phyloP scores from a whole-genome alignment of 2,888 invertebrate genomes.

The Hesperia comma region DNA sequence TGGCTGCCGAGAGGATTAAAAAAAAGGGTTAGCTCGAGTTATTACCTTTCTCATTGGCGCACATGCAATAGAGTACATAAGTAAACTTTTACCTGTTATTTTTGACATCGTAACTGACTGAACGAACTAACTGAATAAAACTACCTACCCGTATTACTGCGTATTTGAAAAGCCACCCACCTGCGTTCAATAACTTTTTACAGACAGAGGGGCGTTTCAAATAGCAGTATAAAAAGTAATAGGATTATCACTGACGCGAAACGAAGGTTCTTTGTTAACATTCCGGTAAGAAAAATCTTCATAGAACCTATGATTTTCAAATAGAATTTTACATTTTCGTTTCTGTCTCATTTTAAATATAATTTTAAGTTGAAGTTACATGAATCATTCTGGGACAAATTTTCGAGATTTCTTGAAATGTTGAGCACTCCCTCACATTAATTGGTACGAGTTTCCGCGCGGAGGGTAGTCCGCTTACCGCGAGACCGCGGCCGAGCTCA shows the following conservation, averaged over 20 bases:
- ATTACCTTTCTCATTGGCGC: too few species aligned
- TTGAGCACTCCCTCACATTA: constrained; percentile 18
- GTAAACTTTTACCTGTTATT: too few species aligned
- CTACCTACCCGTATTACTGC: too few species aligned
- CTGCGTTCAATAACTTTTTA: constrained; percentile 69
- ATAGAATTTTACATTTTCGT: too few species aligned
- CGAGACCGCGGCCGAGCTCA: constrained; percentile 8
- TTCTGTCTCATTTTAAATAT: too few species aligned
- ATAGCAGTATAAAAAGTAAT: constrained; percentile 71
- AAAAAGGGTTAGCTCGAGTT: too few species aligned
- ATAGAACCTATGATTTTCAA: too few species aligned
- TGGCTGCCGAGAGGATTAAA: too few species aligned
- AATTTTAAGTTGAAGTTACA: neutral
- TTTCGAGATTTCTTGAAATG: constrained; percentile 4
- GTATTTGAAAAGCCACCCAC: constrained; percentile 44
- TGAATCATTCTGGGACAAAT: neutral
- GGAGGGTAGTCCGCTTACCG: constrained; percentile 7
- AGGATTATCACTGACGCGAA: constrained; percentile 73
- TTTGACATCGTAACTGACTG: too few species aligned
- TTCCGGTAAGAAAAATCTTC: constrained; percentile 47
- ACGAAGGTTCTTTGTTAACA: constrained; percentile 52
- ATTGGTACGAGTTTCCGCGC: constrained; percentile 23
- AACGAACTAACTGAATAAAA: too few species aligned
- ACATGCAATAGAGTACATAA: too few species aligned
- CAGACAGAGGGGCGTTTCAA: constrained; percentile 62